Conservation (phyloP, 2,797 vertebrate genomes). For the Hippopotamyrus pictus region DNA sequence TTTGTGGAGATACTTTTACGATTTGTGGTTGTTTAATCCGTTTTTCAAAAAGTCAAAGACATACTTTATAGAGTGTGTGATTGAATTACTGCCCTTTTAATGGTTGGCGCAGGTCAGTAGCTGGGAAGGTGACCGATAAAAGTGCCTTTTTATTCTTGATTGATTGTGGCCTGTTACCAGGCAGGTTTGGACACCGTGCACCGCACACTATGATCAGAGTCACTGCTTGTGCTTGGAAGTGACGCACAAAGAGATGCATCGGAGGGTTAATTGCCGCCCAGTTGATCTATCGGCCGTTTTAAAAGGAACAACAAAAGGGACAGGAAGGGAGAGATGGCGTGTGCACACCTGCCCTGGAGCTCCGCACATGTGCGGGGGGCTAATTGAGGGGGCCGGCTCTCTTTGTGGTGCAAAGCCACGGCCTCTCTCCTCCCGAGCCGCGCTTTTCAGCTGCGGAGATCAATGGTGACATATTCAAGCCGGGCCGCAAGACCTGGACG, state of each 20-base stretch:
- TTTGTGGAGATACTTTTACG: neutral
- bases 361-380: neutral
- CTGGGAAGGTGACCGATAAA: neutral
- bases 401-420: slow-evolving; percentile 27
- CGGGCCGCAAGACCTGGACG: neutral
- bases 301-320: neutral
- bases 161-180: neutral
- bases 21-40: neutral
- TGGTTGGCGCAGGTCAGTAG: neutral
- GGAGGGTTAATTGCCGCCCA: neutral
- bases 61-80: neutral
- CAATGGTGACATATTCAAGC: slow-evolving; percentile 10
- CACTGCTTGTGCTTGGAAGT: neutral
- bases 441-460: slow-evolving; percentile 15
- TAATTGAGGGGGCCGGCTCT: neutral
- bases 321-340: neutral
- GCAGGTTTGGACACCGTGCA: neutral
- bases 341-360: neutral
- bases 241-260: neutral
- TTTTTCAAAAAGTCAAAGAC: neutral
- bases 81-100: neutral
- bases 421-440: neutral
- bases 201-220: neutral
- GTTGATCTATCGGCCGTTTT: neutral
- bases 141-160: neutral